These are phyloP conservation scores for Mycteria americana DNA, from an alignment of 2,797 vertebrate genomes.

Conservation along the genomic window DNA sequence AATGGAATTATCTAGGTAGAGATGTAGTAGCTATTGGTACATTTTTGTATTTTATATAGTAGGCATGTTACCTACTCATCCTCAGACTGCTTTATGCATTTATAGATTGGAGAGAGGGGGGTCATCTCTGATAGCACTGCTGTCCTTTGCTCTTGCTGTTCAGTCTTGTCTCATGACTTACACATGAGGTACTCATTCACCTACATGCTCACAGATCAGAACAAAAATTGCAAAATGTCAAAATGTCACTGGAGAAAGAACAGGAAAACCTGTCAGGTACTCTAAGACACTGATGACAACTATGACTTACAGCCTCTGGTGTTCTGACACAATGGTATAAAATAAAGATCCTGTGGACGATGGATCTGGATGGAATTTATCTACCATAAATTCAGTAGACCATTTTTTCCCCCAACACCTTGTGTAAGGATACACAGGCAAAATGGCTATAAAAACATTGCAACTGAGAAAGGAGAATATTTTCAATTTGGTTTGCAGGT, in stretches of 20 bases:
- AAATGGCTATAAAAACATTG: neutral
- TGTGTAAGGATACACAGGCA: neutral
- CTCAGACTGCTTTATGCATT: neutral
- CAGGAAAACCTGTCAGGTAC: neutral
- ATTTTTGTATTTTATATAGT: neutral
- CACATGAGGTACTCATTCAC: neutral
- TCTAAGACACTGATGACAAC: neutral
- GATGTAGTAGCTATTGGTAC: neutral
- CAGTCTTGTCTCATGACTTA: neutral
- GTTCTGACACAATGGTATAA: neutral
- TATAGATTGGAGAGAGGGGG: neutral
- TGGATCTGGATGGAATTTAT: no score
- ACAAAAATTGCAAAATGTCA: neutral
- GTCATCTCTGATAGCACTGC: neutral
- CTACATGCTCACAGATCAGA: neutral
- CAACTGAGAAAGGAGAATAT: neutral
- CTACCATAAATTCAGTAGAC: neutral
- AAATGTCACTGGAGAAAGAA: neutral
- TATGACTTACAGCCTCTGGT: neutral
- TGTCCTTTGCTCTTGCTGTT: neutral
- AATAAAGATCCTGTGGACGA: neutral
- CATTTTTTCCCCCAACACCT: rapidly evolving
- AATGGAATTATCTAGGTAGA: neutral
- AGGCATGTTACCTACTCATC: neutral
- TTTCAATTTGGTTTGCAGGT: neutral